A percentile compares a stretch with the other conserved stretches of the same genome.
These are phyloP conservation scores for Setophaga kirtlandii DNA, from an alignment of 2,113 vertebrate species.

Conservation along the genomic window DNA sequence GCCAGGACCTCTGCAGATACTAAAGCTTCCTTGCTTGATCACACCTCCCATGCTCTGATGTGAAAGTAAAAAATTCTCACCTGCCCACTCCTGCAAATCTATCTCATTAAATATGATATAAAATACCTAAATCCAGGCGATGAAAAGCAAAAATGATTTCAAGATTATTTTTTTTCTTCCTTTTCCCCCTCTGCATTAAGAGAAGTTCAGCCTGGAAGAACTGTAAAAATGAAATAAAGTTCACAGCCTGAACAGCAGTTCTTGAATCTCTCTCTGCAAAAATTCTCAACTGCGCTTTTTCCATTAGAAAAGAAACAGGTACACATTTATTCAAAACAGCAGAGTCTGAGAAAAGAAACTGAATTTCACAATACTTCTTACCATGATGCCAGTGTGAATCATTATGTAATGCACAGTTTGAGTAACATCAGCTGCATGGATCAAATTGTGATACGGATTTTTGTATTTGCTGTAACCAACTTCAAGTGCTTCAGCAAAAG, in stretches of 20 bases:
- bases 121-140: neutral
- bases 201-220: neutral
- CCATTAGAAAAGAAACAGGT: neutral
- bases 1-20: constrained; percentile 3
- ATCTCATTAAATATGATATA: neutral
- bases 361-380: constrained; percentile 67
- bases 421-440: constrained; percentile 96
- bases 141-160: neutral
- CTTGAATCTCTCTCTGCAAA: neutral
- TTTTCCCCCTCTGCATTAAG: neutral
- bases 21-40: constrained; percentile 8
- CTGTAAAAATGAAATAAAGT: neutral
- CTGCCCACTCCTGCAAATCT: constrained; percentile 28
- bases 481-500: constrained; percentile 95
- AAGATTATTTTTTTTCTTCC: neutral
- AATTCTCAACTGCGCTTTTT: neutral
- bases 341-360: neutral
- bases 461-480: constrained; percentile 96
- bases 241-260: neutral
- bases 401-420: constrained; percentile 98
- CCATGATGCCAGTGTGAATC: constrained; percentile 96
- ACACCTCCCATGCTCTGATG: constrained; percentile 37
- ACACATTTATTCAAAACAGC: neutral
- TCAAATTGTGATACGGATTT: constrained; percentile 98
- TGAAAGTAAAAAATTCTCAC: constrained; percentile 41